Evolutionary conservation across 37 sponge, comb jelly and placozoan genomes (phyloP), one percentile per base, ranked within the genome.

Genomic region (Spongilla lacustris): DNA sequence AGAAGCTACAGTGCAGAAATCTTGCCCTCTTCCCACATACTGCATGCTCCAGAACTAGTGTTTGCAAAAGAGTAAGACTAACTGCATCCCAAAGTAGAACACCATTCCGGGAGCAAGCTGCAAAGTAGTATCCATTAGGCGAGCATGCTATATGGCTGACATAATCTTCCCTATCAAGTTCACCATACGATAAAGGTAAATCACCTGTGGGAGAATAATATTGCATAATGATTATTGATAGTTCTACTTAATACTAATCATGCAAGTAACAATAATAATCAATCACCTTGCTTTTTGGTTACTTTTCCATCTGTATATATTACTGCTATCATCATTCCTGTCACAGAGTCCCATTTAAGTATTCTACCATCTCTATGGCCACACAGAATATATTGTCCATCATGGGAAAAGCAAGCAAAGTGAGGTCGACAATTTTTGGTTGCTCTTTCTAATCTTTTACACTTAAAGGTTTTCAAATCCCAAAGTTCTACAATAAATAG

Each of bases 391-490:
- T 72, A 6, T 0, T 2, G 79, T 0, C 81, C 68, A 50, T 86
- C 81, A 69, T 46, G 46, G 0, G 87, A 86, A 79, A 86, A 86
- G 87, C 87, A 86, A 50, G 74, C 87, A 71, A 30, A 80, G 26
- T 0, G 4, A 24, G 87, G 87, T 1, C 80, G 75, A 28, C 33
- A 25, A 30, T 48, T 50, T 26, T 50, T 79, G 2, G 26, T 14
- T 0, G 27, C 1, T 11, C 35, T 26, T 6, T 85, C 49, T n/a
- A 22, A 85, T 31, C 19, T 27, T 2, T 9, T 13, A 4, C 4
- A n/a, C 66, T 26, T 24, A 9, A 41, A 71, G 21, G 22, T 72
- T 2, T 48, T 1, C 26, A 71, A 28, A 50, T 73, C 67, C 87
- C 87, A 86, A 0, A 86, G 25, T 46, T 73, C 27, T 46, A 79